phyloP scores from a whole-genome alignment of 2,888 invertebrate genomes.

The Ophraella communa region DNA sequence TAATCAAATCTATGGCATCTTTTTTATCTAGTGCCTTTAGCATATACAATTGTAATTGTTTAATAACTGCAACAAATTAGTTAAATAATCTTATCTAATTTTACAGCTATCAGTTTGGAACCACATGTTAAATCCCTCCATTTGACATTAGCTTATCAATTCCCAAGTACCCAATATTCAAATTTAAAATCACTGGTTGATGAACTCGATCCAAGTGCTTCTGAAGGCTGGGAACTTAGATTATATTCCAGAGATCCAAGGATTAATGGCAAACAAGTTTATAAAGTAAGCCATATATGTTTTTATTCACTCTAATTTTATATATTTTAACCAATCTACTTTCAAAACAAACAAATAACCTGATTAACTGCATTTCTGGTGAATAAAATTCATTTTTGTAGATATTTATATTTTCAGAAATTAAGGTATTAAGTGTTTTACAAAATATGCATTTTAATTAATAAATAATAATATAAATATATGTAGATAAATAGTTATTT shows the following conservation, averaged over 20 bases:
- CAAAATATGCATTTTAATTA: no score
- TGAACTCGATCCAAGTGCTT: conserved; percentile 70
- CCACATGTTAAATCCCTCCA: conserved; percentile 86
- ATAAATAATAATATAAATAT: no score
- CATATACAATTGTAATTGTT: background rate
- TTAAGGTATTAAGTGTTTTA: no score
- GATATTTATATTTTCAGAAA: no score
- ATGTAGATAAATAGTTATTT: no score
- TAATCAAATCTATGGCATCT: background rate
- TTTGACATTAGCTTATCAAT: conserved; percentile 88
- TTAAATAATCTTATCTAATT: background rate
- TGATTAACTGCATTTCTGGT: no score
- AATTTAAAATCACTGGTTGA: conserved; percentile 76
- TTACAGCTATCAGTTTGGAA: conserved; percentile 73
- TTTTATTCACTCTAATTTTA: no score
- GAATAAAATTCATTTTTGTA: no score
- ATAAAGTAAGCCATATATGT: conserved; percentile 52
- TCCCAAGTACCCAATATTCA: conserved; percentile 74
- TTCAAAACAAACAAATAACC: no score
- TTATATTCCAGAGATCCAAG: conserved; percentile 86
- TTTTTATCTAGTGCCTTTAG: background rate
- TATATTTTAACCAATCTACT: no score
- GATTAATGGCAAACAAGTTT: conserved; percentile 73
- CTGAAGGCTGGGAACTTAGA: conserved; percentile 82
- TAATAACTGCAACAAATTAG: background rate